Conservation (phyloP, 2,113 vertebrate genomes). For the Propithecus coquereli region DNA sequence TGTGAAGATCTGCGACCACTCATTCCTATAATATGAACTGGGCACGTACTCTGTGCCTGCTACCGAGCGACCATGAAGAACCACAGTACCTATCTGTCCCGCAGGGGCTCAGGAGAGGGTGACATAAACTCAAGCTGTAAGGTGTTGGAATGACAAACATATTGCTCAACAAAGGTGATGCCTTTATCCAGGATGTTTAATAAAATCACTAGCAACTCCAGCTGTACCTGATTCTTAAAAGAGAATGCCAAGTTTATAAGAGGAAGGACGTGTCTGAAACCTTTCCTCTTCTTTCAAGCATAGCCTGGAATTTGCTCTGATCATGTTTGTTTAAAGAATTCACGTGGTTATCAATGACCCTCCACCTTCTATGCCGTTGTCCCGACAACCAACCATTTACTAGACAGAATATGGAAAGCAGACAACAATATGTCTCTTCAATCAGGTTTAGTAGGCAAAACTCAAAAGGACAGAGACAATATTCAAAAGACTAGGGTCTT, state of each 20-base stretch:
- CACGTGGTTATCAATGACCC: conserved; percentile 71
- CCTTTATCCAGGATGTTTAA: background rate
- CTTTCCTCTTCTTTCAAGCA: conserved; percentile 71
- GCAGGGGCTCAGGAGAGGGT: background rate
- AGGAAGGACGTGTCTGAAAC: conserved; percentile 77
- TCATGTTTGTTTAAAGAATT: conserved; percentile 76
- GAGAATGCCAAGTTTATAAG: conserved; percentile 64
- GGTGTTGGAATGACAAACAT: background rate
- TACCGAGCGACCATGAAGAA: background rate
- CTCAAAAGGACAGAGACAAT: conserved; percentile 44
- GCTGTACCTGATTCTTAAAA: background rate
- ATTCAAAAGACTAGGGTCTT: conserved; percentile 65
- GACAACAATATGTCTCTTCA: conserved; percentile 66
- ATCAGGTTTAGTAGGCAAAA: conserved; percentile 58
- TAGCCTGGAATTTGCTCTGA: conserved; percentile 61
- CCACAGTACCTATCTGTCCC: too few species aligned
- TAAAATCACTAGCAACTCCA: background rate
- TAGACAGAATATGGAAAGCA: conserved; percentile 65
- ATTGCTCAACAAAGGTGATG: background rate
- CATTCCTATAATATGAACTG: background rate
- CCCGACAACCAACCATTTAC: conserved; percentile 78
- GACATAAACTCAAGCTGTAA: background rate
- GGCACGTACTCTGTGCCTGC: background rate
- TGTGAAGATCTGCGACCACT: background rate
- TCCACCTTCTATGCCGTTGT: conserved; percentile 69